Base-by-base conservation (phyloP, 2,113 vertebrate species). In the Pheucticus melanocephalus region DNA sequence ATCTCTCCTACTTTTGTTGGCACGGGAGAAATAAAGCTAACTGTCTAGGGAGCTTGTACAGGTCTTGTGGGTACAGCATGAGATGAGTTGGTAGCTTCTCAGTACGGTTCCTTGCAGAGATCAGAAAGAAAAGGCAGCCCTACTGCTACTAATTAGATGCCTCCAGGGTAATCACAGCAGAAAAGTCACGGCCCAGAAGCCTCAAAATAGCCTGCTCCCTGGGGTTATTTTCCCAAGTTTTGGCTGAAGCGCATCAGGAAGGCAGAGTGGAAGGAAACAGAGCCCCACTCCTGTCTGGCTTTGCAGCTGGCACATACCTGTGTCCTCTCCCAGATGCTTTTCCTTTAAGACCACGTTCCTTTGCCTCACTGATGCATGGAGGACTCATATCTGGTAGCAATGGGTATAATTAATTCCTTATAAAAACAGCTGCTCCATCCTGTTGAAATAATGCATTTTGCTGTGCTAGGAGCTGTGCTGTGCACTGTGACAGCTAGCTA, bases 401-500 rank as follows among this genome's bases (percentile, higher is more conserved):
- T 15, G 23, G 12, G 76, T 71, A 30, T 86, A 90, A 92, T 96
- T 94, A 93, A 92, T 94, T 94, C 86, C 91, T 88, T 88, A 93
- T 9, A 76, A 78, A 94, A 96, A 93, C 87, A 93, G 75, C 88
- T 93, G 85, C 85, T 92, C 45, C 47, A 66, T 86, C 68, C 33
- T 19, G 35, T 86, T 93, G 71, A 70, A 79, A 76, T 71, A 39
- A 63, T 31, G n/a, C 0, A 0, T 65, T 94, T 65, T 2, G 2
- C 64, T 70, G 75, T 37, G 63, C 63, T 92, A 63, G 75, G 75
- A 59, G 51, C 51, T 77, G 39, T 22, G 44, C 31, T 31, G 21
- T 37, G 7, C 68, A 15, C 37, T 39, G 3, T 40, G 37, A 44
- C 71, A 96, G 71, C 9, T 51, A 77, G 39, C 40, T 65, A 66